Evolutionary conservation across 1,140 invertebrate genomes (phyloP).

Genomic region (Aphis gossypii): DNA sequence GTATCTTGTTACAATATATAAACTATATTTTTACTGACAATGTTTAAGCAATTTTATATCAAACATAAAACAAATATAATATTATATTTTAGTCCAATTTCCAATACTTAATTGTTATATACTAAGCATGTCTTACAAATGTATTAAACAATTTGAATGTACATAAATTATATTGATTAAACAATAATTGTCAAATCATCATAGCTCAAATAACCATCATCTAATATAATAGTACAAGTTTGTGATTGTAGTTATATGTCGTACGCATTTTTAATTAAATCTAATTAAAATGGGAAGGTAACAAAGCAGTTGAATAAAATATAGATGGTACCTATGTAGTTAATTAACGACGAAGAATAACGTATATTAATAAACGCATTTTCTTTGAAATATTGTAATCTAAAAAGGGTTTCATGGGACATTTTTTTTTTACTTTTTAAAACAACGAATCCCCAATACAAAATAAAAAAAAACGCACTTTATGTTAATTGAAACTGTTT

Average conservation of each 20-base stretch:
- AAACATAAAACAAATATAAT: background rate
- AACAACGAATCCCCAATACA: slow-evolving; percentile 1
- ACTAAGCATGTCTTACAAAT: background rate
- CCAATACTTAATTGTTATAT: background rate
- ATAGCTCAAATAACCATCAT: background rate
- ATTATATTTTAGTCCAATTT: background rate
- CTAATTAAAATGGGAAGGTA: background rate
- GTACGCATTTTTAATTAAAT: background rate
- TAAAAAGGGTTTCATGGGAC: background rate
- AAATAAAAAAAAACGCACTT: background rate
- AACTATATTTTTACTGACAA: background rate
- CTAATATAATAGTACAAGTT: background rate
- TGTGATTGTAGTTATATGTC: background rate
- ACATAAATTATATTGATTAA: background rate
- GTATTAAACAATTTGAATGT: background rate
- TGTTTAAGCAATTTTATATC: background rate
- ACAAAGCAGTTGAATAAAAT: background rate
- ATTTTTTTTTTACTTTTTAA: background rate
- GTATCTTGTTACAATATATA: background rate
- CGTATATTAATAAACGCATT: background rate
- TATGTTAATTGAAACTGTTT: slow-evolving; percentile 17
- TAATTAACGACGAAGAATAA: slow-evolving; percentile 10
- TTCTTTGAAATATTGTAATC: slow-evolving; percentile 31
- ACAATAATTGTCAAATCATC: background rate
- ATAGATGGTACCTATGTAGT: background rate